Evolutionary conservation across 2,797 vertebrate species (phyloP).

Genomic region (Mus minutoides): DNA sequence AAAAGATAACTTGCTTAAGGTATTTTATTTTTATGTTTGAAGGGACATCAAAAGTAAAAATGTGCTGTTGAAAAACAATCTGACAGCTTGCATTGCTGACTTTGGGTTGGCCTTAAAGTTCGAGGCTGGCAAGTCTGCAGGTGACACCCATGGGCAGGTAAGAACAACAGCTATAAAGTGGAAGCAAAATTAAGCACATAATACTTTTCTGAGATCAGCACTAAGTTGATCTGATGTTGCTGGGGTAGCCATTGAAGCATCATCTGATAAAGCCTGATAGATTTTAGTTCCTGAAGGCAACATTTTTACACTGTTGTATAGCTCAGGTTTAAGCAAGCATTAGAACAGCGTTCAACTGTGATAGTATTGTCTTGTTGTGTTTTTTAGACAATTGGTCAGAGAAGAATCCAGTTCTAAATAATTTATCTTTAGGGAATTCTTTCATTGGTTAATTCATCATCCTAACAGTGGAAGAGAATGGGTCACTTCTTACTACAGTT

Average conservation of each 20-base stretch:
- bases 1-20: slow-evolving; percentile 60
- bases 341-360: neutral
- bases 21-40: slow-evolving; percentile 70
- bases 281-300: slow-evolving; percentile 45
- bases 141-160: slow-evolving; percentile 98
- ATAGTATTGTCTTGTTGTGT: neutral
- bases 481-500: neutral
- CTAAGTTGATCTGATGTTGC: neutral
- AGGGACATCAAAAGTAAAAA: slow-evolving; percentile 99
- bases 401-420: slow-evolving; percentile 36
- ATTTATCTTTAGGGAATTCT: slow-evolving; percentile 9
- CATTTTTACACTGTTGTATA: slow-evolving; percentile 38
- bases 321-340: neutral
- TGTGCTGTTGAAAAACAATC: slow-evolving; percentile 95
- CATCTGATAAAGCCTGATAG: neutral
- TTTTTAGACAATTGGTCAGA: slow-evolving; percentile 1
- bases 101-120: slow-evolving; percentile 98
- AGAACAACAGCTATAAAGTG: slow-evolving; percentile 63
- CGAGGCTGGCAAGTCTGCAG: slow-evolving; percentile 97
- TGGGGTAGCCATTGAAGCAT: neutral
- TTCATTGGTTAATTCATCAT: slow-evolving; percentile 11
- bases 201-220: neutral
- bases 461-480: slow-evolving; percentile 21
- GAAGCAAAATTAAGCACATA: slow-evolving; percentile 19
- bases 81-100: slow-evolving; percentile 96